These are phyloP conservation scores for Eubucco bourcierii DNA, from an alignment of 2,113 vertebrate genomes.

Conservation along the genomic window DNA sequence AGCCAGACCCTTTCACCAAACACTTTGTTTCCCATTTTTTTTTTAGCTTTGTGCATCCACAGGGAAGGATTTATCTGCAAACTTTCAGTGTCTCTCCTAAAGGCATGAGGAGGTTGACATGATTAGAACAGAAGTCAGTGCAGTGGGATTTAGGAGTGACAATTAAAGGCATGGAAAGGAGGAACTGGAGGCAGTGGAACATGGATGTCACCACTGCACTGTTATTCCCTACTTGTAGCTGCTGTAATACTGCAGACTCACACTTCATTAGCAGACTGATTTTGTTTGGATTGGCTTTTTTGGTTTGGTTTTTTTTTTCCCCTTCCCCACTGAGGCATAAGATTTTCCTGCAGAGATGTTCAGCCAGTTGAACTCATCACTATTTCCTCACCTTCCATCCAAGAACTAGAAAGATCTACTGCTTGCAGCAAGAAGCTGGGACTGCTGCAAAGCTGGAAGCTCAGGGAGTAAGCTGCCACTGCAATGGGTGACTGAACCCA, in stretches of 20 bases:
- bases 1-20: background rate
- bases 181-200: background rate
- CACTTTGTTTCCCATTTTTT: background rate
- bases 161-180: background rate
- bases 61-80: background rate
- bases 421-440: background rate
- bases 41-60: background rate
- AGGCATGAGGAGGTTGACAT: background rate
- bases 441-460: background rate
- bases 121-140: background rate
- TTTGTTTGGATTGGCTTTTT: background rate
- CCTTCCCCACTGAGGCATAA: background rate
- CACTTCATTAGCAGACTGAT: background rate
- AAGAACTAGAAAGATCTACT: background rate
- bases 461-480: background rate
- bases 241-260: background rate
- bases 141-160: background rate
- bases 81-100: background rate
- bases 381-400: background rate
- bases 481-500: background rate
- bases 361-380: background rate
- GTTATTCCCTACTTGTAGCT: background rate
- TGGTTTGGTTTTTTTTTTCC: too few species aligned
- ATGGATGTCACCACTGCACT: background rate
- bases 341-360: background rate